Conservation (phyloP, 2,113 vertebrate species). For the Crotophaga sulcirostris region DNA sequence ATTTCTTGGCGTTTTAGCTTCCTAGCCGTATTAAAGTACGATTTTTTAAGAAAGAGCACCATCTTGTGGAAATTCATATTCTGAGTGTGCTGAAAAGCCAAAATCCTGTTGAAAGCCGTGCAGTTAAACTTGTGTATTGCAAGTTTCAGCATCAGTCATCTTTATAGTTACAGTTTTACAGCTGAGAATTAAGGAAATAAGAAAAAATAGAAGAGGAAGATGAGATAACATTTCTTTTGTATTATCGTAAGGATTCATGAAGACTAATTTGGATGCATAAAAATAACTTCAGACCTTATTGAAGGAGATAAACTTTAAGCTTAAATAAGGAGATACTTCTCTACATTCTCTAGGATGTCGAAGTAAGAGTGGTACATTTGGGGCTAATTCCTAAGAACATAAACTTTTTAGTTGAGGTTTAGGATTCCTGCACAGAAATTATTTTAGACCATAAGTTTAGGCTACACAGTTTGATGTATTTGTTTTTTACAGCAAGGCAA, state of each 20-base stretch:
- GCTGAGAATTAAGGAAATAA: background rate
- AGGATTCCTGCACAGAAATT: background rate
- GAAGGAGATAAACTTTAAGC: background rate
- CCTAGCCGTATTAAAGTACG: background rate
- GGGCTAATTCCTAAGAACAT: background rate
- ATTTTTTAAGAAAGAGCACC: slow-evolving; percentile 69
- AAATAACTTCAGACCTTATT: background rate
- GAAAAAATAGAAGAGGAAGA: background rate
- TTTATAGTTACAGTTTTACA: background rate
- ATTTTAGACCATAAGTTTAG: background rate
- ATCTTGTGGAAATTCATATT: slow-evolving; percentile 53
- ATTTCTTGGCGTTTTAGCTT: background rate
- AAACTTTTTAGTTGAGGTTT: background rate
- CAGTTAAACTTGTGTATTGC: background rate
- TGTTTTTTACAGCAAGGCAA: fast-evolving
- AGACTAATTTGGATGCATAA: background rate
- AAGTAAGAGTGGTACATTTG: background rate
- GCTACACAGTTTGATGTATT: background rate
- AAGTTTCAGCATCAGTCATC: background rate
- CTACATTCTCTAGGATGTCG: too few relatives aligned
- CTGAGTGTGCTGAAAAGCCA: background rate
- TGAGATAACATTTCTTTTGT: background rate
- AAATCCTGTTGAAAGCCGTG: fast-evolving
- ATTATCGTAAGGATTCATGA: background rate
- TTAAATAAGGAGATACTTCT: background rate